Evolutionary conservation across 1,140 invertebrate genomes (phyloP), one percentile per base, ranked within the genome.

Genomic region (Phymorhynchus buccinoides): DNA sequence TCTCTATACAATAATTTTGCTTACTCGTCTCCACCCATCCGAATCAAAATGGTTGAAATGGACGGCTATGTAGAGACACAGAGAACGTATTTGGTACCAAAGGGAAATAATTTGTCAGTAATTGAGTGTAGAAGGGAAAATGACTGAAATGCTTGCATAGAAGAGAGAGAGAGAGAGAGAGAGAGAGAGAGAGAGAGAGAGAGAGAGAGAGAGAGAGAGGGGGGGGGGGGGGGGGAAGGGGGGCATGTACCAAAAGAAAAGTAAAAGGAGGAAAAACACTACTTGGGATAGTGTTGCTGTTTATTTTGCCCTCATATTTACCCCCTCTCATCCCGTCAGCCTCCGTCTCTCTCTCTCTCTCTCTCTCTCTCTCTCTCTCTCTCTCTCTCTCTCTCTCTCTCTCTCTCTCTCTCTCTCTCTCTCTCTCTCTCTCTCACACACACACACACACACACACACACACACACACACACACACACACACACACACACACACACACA

Each of bases 351-450:
- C 68, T 71, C 68, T 71, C 68, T 71, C 68, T 71, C 6, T 71
- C 68, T 27, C 68, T 27, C 68, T 9, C 6, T 9, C 68, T 30
- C 68, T 30, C 68, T 32, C 1, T 32, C 68, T 1, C 68, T 73
- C 1, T 73, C n/a, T 12, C 68, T 30, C n/a, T 37, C 1, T 32
- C 35, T 73, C 1, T 73, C 35, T 73, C 68, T 73, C 1, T 37
- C n/a, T 73, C n/a, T 73, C 1, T 71, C 27, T 71, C 27, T 30
- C 35, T 71, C 68, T 30, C 35, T 35, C 68, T 71, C n/a, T 30
- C 68, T 71, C 68, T 71, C 68, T 71, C 68, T 71, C 68, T 71
- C 68, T 35, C 68, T 71, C 68, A 71, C 68, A 71, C 68, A 71
- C 68, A 71, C 68, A 71, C 68, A 71, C 68, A 71, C 68, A n/a